Evolutionary conservation across 2,888 invertebrate species (phyloP), one percentile per base, ranked within the genome.

Genomic region (Drosophila neonasuta): DNA sequence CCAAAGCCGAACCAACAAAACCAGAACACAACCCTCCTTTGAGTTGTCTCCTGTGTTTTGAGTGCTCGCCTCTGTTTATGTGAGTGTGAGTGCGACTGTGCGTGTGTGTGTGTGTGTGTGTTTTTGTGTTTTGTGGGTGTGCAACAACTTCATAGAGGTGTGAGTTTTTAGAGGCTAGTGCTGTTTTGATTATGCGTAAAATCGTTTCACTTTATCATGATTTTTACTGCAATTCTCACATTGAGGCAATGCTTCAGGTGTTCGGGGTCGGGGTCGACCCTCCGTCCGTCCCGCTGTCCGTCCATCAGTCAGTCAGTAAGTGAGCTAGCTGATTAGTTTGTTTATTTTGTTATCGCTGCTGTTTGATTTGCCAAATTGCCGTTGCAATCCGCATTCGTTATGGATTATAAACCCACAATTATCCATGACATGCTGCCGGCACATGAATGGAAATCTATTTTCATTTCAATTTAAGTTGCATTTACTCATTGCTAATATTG

Each of bases 171-270:
- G 70, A 72, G 74, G 77, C 63, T 73, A 77, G 83, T 72, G 79
- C 74, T 85, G 71, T 80, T 82, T 82, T 85, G 86, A 83, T 83
- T 86, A 86, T 74, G 86, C 86, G 86, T 83, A 86, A 83, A 83
- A 83, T 86, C 74, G 84, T 36, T 77, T 72, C 76, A 78, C 79
- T 85, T 85, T 82, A 81, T 81, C 85, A 85, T 76, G 79, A 80
- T 84, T 84, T 74, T 70, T 68, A 63, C 64, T 44, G 83, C 72
- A 75, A 74, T 81, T 79, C 68, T 68, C 81, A 75, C 79, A 77
- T 77, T 44, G 49, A 46, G 52, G 17, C 55, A 44, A 32, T 61
- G 20, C 17, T 58, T 69, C 73, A 74, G 74, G 66, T 74, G 73
- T 39, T 13, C 15, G 29, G n/a, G 20, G 24, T 17, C n/a, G 29